phyloP scores from a whole-genome alignment of 1,140 invertebrate genomes.

The Drosophila lini region DNA sequence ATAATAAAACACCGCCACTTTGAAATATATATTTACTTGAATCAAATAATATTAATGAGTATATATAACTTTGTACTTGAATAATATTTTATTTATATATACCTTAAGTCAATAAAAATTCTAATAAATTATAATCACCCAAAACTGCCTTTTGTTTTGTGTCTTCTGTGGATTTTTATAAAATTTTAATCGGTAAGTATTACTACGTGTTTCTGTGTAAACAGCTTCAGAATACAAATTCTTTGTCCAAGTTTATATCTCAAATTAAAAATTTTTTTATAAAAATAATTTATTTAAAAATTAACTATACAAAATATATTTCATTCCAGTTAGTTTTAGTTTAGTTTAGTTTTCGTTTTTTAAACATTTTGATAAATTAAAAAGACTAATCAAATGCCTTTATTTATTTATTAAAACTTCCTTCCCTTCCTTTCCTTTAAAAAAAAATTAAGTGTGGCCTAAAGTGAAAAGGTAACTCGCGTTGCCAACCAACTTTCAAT shows the following conservation, averaged over 20 bases:
- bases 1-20: constrained; percentile 70
- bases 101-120: constrained; percentile 83
- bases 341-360: no score
- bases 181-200: not conserved
- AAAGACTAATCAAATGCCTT: no score
- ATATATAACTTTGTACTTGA: constrained; percentile 84
- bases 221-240: not conserved
- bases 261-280: no score
- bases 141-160: constrained; percentile 41
- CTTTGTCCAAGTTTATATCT: no score
- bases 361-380: no score
- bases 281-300: no score
- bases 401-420: no score
- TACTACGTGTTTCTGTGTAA: not conserved
- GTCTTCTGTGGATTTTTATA: not conserved
- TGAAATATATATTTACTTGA: constrained; percentile 82
- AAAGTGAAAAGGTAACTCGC: no score
- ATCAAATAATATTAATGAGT: constrained; percentile 83
- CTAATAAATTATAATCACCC: constrained; percentile 84
- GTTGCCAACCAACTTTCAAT: not conserved
- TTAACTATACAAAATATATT: no score
- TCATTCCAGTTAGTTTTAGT: no score
- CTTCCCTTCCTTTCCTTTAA: no score
- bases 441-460: no score
- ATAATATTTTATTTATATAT: constrained; percentile 84